A percentile compares a stretch with the other conserved stretches of the same genome.
These are phyloP conservation scores for Pedetes capensis DNA, from an alignment of 2,113 vertebrate genomes.

Conservation along the genomic window DNA sequence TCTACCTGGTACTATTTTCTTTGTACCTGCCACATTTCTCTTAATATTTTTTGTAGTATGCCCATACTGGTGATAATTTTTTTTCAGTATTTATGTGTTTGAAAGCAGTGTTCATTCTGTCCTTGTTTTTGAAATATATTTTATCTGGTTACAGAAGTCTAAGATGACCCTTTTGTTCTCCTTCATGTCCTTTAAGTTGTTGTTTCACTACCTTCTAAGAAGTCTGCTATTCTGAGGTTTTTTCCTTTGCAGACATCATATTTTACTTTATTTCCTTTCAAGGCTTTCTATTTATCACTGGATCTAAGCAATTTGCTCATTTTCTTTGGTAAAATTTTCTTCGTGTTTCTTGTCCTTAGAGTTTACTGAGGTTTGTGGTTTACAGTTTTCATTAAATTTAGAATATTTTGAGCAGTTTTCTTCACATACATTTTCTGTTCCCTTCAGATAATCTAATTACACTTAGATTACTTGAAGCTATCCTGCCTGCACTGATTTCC, in stretches of 20 bases:
- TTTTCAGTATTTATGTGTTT: background rate
- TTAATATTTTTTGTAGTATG: background rate
- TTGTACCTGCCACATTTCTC: background rate
- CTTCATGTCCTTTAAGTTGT: background rate
- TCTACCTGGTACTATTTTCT: background rate
- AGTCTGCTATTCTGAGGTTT: background rate
- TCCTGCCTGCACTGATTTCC: background rate
- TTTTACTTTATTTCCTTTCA: background rate
- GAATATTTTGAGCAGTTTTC: background rate
- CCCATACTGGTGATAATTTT: background rate
- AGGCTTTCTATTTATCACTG: background rate
- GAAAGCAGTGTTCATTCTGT: background rate
- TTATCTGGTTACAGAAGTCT: background rate
- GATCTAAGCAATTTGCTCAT: background rate
- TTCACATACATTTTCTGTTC: background rate
- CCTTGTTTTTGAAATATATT: background rate
- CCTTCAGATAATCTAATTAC: background rate
- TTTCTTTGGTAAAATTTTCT: background rate
- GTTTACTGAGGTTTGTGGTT: background rate
- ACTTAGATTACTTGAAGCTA: background rate
- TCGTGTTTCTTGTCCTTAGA: background rate
- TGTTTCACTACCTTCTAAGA: background rate
- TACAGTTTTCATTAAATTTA: background rate
- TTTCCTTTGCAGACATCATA: background rate
- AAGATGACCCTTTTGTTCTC: background rate